Percentiles rank a stretch among this genome's conserved stretches.
These are phyloP conservation scores for Tragopan temminckii DNA, from an alignment of 2,797 vertebrate genomes.

Conservation along the genomic window DNA sequence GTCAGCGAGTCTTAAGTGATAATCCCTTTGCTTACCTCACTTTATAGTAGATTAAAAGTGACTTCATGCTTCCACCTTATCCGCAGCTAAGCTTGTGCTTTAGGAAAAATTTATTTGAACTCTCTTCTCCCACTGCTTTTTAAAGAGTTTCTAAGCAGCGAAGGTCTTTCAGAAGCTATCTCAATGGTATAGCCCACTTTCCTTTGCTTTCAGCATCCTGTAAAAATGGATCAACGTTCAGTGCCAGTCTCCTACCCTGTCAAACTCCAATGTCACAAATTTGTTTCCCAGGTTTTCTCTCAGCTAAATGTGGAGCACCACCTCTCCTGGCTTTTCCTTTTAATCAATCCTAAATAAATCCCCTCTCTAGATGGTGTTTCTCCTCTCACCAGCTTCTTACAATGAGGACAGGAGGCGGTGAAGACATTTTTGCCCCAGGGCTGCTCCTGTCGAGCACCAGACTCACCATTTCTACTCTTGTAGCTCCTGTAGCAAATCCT, in stretches of 20 bases:
- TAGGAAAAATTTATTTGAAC: conserved; percentile 64
- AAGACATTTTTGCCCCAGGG: neutral
- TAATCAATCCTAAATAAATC: conserved; percentile 44
- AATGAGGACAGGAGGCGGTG: neutral
- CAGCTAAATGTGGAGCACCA: neutral
- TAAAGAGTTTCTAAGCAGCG: conserved; percentile 57
- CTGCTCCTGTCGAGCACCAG: neutral
- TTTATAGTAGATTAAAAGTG: conserved; percentile 72
- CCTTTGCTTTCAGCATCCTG: conserved; percentile 29
- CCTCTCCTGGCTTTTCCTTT: conserved; percentile 12
- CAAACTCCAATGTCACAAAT: neutral
- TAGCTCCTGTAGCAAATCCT: neutral
- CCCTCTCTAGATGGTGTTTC: neutral
- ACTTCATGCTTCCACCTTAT: conserved; percentile 68
- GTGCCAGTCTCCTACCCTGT: conserved; percentile 29
- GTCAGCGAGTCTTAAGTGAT: conserved; percentile 70
- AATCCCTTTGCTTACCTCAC: conserved; percentile 73
- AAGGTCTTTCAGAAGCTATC: neutral
- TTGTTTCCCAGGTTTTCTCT: conserved; percentile 31
- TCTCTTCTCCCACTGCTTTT: conserved; percentile 48
- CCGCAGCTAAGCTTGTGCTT: conserved; percentile 59
- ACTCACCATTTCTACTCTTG: neutral
- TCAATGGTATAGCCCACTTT: conserved; percentile 26
- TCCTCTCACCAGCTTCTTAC: neutral
- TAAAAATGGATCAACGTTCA: conserved; percentile 31